Conservation (phyloP, 2,113 vertebrate genomes). For the Plecturocebus donacophilus region DNA sequence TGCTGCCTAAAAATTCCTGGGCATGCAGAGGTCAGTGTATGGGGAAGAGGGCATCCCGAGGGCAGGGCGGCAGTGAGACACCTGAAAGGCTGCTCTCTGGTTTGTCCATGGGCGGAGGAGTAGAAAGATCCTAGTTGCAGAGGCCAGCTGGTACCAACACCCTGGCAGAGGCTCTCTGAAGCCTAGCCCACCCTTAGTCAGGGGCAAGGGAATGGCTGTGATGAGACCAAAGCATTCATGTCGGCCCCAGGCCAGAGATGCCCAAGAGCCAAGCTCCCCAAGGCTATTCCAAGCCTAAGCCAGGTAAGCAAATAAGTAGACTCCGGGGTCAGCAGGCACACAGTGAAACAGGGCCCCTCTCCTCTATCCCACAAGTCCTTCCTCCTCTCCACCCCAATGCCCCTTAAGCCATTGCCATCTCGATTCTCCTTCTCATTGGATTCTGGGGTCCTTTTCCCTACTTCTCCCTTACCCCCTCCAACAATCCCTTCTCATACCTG, state of each 20-base stretch:
- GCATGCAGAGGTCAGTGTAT: rapidly evolving
- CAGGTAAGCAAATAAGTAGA: no score
- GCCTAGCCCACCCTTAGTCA: background rate
- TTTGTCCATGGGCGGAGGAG: background rate
- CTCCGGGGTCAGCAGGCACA: background rate
- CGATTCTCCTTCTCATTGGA: background rate
- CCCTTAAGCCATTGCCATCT: no score
- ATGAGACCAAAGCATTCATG: background rate
- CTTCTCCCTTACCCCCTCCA: background rate
- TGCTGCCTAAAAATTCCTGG: background rate
- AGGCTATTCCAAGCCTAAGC: no score
- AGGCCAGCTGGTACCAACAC: rapidly evolving
- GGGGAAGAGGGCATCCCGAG: background rate
- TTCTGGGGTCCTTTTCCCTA: background rate
- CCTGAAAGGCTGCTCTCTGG: rapidly evolving
- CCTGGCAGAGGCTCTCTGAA: background rate
- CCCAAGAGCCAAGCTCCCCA: background rate
- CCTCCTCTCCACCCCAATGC: background rate
- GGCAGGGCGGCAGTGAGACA: background rate
- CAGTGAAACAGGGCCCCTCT: background rate
- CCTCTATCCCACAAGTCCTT: background rate
- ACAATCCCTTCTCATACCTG: background rate
- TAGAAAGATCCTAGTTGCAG: background rate
- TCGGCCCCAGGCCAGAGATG: background rate
- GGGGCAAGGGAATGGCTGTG: background rate